These are phyloP conservation scores for Brienomyrus longianalis DNA, from an alignment of 2,113 vertebrate species.

Conservation along the genomic window DNA sequence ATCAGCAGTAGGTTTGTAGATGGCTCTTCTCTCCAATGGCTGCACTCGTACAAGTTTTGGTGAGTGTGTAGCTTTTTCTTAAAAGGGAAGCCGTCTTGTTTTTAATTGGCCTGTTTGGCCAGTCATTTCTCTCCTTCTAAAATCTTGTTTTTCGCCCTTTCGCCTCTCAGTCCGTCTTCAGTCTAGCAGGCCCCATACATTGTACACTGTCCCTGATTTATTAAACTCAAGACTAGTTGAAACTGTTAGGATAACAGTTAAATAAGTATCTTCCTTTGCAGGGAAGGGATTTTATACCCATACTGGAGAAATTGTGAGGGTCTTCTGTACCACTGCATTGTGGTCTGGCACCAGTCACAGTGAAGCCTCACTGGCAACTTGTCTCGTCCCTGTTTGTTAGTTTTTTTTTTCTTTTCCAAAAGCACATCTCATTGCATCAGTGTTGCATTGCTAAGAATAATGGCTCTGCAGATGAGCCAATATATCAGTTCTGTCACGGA, in stretches of 20 bases:
- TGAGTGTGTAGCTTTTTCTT: background rate
- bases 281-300: background rate
- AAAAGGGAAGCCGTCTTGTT: background rate
- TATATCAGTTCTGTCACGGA: background rate
- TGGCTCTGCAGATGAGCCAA: background rate
- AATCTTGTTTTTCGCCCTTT: background rate
- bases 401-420: background rate
- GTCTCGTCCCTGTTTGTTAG: background rate
- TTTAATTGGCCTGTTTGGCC: background rate
- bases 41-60: background rate
- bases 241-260: background rate
- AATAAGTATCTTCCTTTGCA: background rate
- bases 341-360: background rate
- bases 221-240: background rate
- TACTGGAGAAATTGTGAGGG: background rate
- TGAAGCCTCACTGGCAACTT: background rate
- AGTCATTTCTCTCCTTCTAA: background rate
- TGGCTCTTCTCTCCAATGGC: slow-evolving; percentile 34
- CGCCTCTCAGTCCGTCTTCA: background rate
- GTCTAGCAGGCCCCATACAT: background rate
- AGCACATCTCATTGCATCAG: background rate
- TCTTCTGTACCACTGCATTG: background rate
- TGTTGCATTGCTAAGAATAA: background rate
- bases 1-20: background rate
- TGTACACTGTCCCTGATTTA: background rate